Evolutionary conservation across 2,888 invertebrate genomes (phyloP), one percentile per base, ranked within the genome.

Genomic region (Acanthosoma haemorrhoidale): DNA sequence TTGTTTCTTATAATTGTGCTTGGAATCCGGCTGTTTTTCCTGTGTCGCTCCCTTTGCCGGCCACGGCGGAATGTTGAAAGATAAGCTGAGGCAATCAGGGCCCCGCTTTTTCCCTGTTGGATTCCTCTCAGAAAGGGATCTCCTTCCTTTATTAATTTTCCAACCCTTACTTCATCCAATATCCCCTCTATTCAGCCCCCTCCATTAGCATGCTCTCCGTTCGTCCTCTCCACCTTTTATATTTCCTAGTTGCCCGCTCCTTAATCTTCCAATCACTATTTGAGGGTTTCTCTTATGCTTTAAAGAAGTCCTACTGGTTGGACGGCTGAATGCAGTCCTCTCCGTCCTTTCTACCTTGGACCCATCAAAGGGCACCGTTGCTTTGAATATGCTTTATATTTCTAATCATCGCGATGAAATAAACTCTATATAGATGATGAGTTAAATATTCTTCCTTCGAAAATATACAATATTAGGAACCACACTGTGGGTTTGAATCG

Each of bases 101-200:
- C 21, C 38, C 21, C 39, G 21, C 63, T 63, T 63, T 63, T 63
- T 38, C 63, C 31, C 63, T 63, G 15, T 25, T 38, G 61, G 63
- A 63, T 63, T 63, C 63, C 63, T 63, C 59, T 25, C 39, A 38
- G 15, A 63, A 63, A 63, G 63, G 63, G 41, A 38, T 38, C 21
- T 39, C 25, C 63, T 63, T 36, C 63, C 63, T 63, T 63, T 63
- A 63, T 63, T 63, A 63, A 63, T 63, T 63, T 63, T 31, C 63
- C 63, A 63, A 63, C 63, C 63, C 63, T 63, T 63, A 61, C 61
- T 61, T 61, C 61, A 61, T 61, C 61, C 61, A 63, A 63, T 63
- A 63, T 63, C 38, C 25, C 63, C 63, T 63, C 63, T 29, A 63
- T 63, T 63, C 63, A 63, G 63, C 32, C 21, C 63, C 61, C 63